Evolutionary conservation across 2,797 vertebrate genomes (phyloP).

Genomic region (Hydrophis major): DNA sequence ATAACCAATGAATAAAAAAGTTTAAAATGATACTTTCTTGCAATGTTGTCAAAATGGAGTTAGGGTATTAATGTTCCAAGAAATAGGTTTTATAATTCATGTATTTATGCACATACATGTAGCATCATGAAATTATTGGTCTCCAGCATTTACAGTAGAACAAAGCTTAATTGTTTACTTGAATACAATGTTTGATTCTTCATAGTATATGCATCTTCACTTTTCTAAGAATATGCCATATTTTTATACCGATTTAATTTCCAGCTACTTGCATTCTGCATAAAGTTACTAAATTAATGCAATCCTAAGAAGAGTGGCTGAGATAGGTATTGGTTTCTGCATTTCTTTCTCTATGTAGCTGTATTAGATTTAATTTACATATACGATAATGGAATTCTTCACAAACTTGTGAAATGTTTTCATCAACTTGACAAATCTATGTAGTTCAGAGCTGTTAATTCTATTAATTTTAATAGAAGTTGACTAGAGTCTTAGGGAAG

Average conservation of each 20-base stretch:
- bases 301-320: background rate
- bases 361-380: background rate
- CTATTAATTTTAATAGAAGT: background rate
- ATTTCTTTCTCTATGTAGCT: background rate
- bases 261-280: background rate
- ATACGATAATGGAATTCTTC: background rate
- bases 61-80: fast-evolving
- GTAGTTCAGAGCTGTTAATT: background rate
- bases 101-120: background rate
- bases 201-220: background rate
- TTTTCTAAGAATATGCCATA: background rate
- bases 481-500: background rate
- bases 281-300: background rate
- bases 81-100: background rate
- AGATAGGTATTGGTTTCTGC: background rate
- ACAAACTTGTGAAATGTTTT: background rate
- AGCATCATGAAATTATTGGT: background rate
- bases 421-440: background rate
- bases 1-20: background rate
- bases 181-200: background rate
- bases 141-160: background rate
- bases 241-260: background rate
- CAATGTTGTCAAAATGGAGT: background rate
- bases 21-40: background rate
- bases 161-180: background rate